phyloP scores from a whole-genome alignment of 2,113 vertebrate species.

The Lamprologus sp. region DNA sequence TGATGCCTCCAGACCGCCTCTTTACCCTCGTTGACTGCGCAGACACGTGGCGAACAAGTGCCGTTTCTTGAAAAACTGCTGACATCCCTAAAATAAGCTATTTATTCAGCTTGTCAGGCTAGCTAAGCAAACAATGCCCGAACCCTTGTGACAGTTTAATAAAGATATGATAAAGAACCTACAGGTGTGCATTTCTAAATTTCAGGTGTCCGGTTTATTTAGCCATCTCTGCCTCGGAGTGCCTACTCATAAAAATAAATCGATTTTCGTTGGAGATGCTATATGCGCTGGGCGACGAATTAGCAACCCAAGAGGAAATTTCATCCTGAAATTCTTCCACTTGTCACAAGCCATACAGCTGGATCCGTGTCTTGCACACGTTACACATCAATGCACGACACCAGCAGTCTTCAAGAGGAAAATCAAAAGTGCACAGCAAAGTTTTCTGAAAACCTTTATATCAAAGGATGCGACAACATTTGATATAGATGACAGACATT shows the following conservation, averaged over 20 bases:
- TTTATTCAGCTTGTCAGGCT: neutral
- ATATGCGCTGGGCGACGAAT: neutral
- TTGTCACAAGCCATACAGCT: neutral
- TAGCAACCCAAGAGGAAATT: neutral
- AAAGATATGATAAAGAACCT: neutral
- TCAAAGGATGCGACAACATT: constrained; percentile 33
- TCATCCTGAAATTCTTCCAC: neutral
- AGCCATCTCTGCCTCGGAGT: neutral
- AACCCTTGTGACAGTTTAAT: neutral
- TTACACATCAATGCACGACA: neutral
- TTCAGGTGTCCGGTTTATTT: constrained; percentile 6
- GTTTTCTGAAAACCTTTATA: constrained; percentile 9
- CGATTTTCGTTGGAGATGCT: constrained; percentile 8
- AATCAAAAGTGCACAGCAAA: neutral
- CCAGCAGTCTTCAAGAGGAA: neutral
- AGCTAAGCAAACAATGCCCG: neutral
- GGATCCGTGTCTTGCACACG: neutral
- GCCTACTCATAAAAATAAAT: constrained; percentile 2
- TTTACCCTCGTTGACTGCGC: neutral
- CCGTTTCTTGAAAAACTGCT: neutral
- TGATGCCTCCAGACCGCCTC: neutral
- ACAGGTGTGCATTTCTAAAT: neutral
- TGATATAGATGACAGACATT: constrained; percentile 41
- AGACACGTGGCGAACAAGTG: neutral
- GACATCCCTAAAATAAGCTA: neutral